Evolutionary conservation across 2,113 vertebrate species (phyloP).

Genomic region (Tachysurus fulvidraco): DNA sequence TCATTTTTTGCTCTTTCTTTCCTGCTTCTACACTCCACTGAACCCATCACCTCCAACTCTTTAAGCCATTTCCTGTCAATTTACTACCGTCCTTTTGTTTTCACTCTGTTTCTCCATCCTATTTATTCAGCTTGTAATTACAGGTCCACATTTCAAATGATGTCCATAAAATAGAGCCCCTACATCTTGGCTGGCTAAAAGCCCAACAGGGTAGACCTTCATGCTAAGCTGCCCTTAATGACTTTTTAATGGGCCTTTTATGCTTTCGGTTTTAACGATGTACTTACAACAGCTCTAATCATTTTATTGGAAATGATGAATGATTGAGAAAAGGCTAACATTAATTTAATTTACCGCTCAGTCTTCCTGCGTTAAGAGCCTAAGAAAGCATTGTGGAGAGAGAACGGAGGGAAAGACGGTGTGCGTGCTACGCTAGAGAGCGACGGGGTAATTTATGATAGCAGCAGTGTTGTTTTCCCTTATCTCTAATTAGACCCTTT

Average conservation of each 20-base stretch:
- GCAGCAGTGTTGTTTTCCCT: constrained; percentile 55
- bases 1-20: background rate
- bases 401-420: constrained; percentile 4
- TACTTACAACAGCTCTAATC: constrained; percentile 61
- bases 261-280: constrained; percentile 60
- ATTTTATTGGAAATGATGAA: constrained; percentile 62
- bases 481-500: constrained; percentile 59
- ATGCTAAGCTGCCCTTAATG: constrained; percentile 59
- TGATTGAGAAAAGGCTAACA: constrained; percentile 58
- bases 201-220: constrained; percentile 55
- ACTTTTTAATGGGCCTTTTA: constrained; percentile 62
- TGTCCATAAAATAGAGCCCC: constrained; percentile 49
- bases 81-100: constrained; percentile 40
- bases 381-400: constrained; percentile 27
- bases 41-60: background rate
- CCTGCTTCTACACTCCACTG: background rate
- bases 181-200: constrained; percentile 50
- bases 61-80: constrained; percentile 34
- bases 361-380: constrained; percentile 43
- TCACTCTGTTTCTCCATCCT: constrained; percentile 40
- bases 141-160: constrained; percentile 37
- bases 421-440: constrained; percentile 26
- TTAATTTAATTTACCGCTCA: constrained; percentile 58
- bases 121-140: constrained; percentile 46
- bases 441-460: constrained; percentile 54